Evolutionary conservation across 2,113 vertebrate species (phyloP).

Genomic region (Oreochromis tanganicae): DNA sequence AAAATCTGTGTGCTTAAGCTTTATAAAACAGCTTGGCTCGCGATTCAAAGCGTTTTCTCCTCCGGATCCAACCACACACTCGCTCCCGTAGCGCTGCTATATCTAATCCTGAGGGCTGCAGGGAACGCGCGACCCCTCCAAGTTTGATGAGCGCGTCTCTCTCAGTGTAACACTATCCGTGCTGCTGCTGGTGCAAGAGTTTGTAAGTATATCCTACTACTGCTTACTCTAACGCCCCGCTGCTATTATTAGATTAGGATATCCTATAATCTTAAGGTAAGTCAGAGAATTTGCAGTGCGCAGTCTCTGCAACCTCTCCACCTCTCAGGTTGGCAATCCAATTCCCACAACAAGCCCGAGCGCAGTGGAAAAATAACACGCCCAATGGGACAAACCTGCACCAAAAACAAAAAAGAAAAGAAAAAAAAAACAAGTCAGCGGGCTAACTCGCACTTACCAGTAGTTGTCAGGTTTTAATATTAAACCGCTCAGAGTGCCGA

Average conservation of each 20-base stretch:
- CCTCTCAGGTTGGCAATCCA: neutral
- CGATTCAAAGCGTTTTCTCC: neutral
- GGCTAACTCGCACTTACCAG: conserved; percentile 16
- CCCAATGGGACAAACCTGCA: neutral
- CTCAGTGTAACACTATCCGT: neutral
- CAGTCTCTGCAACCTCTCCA: neutral
- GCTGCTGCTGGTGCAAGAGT: neutral
- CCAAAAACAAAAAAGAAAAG: neutral
- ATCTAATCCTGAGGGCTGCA: neutral
- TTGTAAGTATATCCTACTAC: neutral
- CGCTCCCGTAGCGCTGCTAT: neutral
- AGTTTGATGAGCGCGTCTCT: neutral
- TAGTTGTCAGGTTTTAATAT: neutral
- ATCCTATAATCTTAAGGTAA: conserved; percentile 49
- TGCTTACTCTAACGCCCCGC: conserved; percentile 8
- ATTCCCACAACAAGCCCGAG: neutral
- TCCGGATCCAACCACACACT: neutral
- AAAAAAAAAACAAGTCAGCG: neutral
- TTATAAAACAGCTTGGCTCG: neutral
- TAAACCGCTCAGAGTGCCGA: neutral
- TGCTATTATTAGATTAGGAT: conserved; percentile 55
- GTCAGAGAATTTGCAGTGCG: conserved; percentile 1
- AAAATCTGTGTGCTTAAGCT: neutral
- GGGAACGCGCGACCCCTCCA: neutral
- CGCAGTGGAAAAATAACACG: neutral